Conservation (phyloP, 2,888 invertebrate genomes). For the Noctua janthina region DNA sequence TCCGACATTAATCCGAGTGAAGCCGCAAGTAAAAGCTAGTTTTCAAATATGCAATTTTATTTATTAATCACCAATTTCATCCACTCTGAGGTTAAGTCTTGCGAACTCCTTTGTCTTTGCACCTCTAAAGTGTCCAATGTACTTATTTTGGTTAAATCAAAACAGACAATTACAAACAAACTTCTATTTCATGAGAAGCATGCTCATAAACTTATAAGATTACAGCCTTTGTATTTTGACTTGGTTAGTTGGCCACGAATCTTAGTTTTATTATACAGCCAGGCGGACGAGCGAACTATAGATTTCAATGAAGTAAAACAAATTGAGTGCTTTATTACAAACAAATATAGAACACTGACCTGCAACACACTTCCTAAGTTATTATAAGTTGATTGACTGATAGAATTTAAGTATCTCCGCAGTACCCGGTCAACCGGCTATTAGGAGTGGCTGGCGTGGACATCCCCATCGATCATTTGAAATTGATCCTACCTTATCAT, state of each 20-base stretch:
- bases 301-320: background rate
- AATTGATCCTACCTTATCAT: constrained; percentile 83
- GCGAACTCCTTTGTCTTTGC: background rate
- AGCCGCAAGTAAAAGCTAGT: background rate
- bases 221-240: background rate
- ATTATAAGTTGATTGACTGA: constrained; percentile 12
- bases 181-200: background rate
- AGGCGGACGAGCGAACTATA: background rate
- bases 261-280: background rate
- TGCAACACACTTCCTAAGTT: background rate
- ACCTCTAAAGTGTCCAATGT: background rate
- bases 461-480: constrained; percentile 85
- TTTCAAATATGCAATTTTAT: background rate
- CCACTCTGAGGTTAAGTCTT: background rate
- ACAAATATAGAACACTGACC: constrained; percentile 6
- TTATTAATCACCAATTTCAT: background rate
- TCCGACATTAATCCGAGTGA: background rate
- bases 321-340: constrained; percentile 12
- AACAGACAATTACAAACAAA: too few relatives aligned
- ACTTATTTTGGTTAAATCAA: background rate
- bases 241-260: background rate
- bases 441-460: constrained; percentile 87
- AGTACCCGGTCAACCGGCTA: constrained; percentile 86
- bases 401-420: constrained; percentile 46
- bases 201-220: background rate